Evolutionary conservation across 2,797 vertebrate genomes (phyloP).

Genomic region (Hippocampus kuda): DNA sequence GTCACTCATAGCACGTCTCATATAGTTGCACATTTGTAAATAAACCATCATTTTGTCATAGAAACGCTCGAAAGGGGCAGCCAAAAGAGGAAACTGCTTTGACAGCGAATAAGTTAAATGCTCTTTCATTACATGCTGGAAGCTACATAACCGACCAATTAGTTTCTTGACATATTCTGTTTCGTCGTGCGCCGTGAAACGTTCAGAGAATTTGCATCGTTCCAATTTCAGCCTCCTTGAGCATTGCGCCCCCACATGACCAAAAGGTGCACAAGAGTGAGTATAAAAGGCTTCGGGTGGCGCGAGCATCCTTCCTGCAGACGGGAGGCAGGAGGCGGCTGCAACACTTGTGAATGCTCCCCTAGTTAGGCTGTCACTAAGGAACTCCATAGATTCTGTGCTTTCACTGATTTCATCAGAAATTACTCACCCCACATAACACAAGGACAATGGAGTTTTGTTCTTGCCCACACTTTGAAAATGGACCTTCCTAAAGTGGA

Average conservation of each 20-base stretch:
- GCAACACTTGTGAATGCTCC: background rate
- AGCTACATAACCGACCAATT: too few relatives aligned
- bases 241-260: background rate
- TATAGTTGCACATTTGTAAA: too few relatives aligned
- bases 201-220: background rate
- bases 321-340: background rate
- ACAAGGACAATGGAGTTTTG: constrained; percentile 16
- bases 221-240: background rate
- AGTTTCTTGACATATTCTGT: too few relatives aligned
- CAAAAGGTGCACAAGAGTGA: background rate
- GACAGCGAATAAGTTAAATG: too few relatives aligned
- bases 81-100: too few relatives aligned
- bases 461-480: constrained; percentile 6
- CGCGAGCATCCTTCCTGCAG: background rate
- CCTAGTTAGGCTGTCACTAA: background rate
- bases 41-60: too few relatives aligned
- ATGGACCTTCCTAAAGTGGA: constrained; percentile 7
- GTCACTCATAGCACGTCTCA: too few relatives aligned
- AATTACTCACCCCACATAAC: background rate
- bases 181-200: too few relatives aligned
- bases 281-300: constrained; percentile 1
- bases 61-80: too few relatives aligned
- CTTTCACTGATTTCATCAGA: background rate
- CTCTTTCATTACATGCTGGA: too few relatives aligned
- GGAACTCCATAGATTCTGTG: background rate